phyloP scores from a whole-genome alignment of 2,888 invertebrate genomes.

The Apoda limacodes region DNA sequence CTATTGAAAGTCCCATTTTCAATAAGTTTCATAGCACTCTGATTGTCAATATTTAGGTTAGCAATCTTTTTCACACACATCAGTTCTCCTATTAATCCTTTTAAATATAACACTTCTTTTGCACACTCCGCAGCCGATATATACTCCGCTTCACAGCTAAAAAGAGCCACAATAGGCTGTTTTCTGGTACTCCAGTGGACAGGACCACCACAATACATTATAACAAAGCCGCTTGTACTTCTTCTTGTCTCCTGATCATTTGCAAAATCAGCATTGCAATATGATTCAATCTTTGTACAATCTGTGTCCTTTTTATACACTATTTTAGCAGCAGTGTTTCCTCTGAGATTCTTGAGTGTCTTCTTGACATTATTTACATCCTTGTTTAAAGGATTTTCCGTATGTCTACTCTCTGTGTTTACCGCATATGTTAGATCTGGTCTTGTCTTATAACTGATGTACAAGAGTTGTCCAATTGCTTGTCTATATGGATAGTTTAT shows the following conservation, averaged over 20 bases:
- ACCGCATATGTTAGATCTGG: slow-evolving; percentile 9
- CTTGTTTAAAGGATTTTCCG: slow-evolving; percentile 5
- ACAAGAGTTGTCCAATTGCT: slow-evolving; percentile 8
- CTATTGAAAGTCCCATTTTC: neutral
- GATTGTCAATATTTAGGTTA: neutral
- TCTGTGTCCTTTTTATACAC: neutral
- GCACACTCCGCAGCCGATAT: slow-evolving; percentile 4
- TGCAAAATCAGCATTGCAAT: slow-evolving; percentile 9
- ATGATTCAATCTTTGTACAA: slow-evolving; percentile 4
- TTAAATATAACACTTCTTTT: neutral
- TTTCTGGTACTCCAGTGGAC: slow-evolving; percentile 8
- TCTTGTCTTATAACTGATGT: slow-evolving; percentile 6
- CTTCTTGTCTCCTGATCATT: slow-evolving; percentile 8
- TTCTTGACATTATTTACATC: slow-evolving; percentile 1
- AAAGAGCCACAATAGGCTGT: slow-evolving; percentile 11
- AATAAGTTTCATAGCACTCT: neutral
- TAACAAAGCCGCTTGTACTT: slow-evolving; percentile 8
- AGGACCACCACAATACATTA: slow-evolving; percentile 1
- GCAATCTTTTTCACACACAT: neutral
- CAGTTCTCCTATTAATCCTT: neutral
- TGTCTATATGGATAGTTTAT: slow-evolving; percentile 1
- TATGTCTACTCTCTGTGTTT: slow-evolving; percentile 4
- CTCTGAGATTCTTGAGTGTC: slow-evolving; percentile 1
- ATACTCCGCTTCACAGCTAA: slow-evolving; percentile 8
- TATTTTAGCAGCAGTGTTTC: neutral